phyloP scores from a whole-genome alignment of 2,113 vertebrate genomes.

The Chrysochloris asiatica region DNA sequence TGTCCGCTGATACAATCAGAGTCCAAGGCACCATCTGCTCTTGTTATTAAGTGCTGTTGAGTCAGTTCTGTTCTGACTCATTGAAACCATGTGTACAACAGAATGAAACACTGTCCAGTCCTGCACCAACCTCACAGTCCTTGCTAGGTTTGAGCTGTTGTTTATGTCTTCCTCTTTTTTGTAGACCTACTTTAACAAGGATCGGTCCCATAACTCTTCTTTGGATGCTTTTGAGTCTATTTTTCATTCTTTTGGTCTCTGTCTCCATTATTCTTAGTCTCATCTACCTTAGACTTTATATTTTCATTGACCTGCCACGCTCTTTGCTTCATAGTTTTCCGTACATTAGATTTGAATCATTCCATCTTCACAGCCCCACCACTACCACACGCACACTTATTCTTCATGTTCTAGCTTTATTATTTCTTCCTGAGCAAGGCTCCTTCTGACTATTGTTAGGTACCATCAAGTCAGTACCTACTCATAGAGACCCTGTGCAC shows the following conservation, averaged over 20 bases:
- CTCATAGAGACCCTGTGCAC: too few species aligned
- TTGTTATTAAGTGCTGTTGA: background rate
- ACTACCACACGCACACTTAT: background rate
- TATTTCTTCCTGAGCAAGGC: background rate
- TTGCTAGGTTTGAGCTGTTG: too few species aligned
- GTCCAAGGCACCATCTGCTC: background rate
- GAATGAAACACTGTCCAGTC: too few species aligned
- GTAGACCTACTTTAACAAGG: background rate
- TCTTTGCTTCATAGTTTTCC: background rate
- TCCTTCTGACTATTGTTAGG: too few species aligned
- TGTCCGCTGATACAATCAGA: background rate
- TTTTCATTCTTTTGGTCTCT: background rate
- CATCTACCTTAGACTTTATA: background rate
- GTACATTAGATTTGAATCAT: background rate
- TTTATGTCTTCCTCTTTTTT: background rate
- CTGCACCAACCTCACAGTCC: too few species aligned
- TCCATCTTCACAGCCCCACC: background rate
- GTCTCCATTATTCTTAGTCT: background rate
- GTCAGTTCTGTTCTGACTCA: background rate
- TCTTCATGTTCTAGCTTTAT: background rate
- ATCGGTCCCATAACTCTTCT: background rate
- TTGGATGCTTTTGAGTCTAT: background rate
- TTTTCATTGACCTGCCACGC: background rate
- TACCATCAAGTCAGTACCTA: too few species aligned
- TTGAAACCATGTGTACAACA: too few species aligned